Evolutionary conservation across 2,888 invertebrate species (phyloP).

Genomic region (Ditylenchus weischeri): DNA sequence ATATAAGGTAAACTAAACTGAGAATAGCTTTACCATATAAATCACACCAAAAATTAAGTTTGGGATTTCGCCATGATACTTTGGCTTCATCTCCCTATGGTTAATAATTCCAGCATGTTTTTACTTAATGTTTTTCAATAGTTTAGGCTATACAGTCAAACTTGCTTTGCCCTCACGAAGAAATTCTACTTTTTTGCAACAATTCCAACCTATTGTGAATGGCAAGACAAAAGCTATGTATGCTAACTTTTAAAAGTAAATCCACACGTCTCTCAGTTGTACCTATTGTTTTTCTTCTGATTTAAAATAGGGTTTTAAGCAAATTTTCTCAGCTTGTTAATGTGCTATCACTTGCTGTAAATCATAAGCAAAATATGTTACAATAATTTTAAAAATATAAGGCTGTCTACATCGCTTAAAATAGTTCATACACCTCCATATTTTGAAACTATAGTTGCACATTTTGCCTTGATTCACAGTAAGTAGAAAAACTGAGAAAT

Average conservation of each 20-base stretch:
- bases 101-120: slow-evolving; percentile 49
- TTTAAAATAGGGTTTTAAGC: no score
- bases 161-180: slow-evolving; percentile 37
- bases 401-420: no score
- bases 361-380: no score
- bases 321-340: no score
- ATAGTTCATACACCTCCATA: no score
- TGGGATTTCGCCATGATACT: slow-evolving; percentile 55
- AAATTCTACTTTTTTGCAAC: slow-evolving; percentile 8
- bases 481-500: no score
- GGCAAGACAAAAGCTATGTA: slow-evolving; percentile 17
- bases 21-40: no score
- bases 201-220: slow-evolving; percentile 6
- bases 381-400: no score
- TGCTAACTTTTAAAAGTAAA: not conserved
- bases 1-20: not conserved
- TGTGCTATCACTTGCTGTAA: no score
- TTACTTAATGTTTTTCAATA: slow-evolving; percentile 22
- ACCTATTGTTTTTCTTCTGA: no score
- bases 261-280: not conserved
- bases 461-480: not conserved
- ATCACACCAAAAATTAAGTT: slow-evolving; percentile 41
- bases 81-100: slow-evolving; percentile 54
- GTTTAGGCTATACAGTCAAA: slow-evolving; percentile 46
- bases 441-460: no score